Base-by-base conservation (phyloP, 2,797 vertebrate species). In the Aeoliscus strigatus region DNA sequence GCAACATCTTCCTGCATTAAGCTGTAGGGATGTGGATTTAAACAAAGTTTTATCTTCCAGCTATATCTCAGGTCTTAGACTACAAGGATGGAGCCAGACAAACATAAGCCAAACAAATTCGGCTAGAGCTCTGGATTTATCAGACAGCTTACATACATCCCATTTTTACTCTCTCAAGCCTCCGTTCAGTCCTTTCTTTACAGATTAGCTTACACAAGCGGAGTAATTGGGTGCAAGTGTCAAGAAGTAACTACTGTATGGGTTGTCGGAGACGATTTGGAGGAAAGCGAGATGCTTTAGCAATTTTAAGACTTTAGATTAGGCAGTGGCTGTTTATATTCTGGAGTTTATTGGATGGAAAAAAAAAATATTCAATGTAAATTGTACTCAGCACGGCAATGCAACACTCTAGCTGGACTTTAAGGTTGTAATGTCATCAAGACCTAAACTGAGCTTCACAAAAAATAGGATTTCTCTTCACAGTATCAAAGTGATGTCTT, bases 211-310 rank as follows among this genome's bases (percentile, higher is more conserved):
- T 49, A 46, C 54, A 44, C 37, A 51, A 51, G 48, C 51, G 51
- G 51, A 66, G 66, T 73, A 66, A 68, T 21, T 61, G 55, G 47
- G 61, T 56, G 51, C 52, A 74, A 80, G 59, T 72, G 68, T 74
- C 73, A 66, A 70, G 54, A 17, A 62, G 39, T 43, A 57, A 62
- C 45, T 55, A 38, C 40, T 27, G 27, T 54, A 52, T 58, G 49
- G 37, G 38, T 27, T 43, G 33, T 53, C 28, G 45, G n/a, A n/a
- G n/a, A n/a, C n/a, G n/a, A n/a, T n/a, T n/a, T 54, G 18, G 18
- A 21, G 6, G 18, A 21, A 21, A 21, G 3, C 3, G 18, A 21
- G n/a, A n/a, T n/a, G n/a, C 18, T 21, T 21, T 21, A 21, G 6
- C 3, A 21, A 3, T 21, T 3, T 3, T 21, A 21, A 21, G 18